phyloP scores from a whole-genome alignment of 1,140 invertebrate genomes.

The Wiebesia pumilae region DNA sequence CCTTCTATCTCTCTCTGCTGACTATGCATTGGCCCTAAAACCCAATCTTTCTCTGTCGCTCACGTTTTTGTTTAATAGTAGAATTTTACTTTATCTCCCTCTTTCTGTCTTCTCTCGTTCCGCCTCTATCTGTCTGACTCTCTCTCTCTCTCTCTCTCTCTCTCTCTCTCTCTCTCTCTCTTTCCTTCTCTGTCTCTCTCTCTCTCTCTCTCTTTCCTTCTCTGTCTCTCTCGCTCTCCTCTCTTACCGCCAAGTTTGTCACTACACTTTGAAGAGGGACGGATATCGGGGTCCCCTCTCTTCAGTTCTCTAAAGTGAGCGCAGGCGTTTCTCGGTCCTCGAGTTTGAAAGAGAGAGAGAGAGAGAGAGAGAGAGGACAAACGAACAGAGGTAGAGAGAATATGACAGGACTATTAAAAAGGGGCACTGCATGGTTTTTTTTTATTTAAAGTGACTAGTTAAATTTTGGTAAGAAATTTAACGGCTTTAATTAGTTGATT shows the following conservation, averaged over 20 bases:
- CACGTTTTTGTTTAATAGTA: background rate
- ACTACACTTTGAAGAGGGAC: constrained; percentile 32
- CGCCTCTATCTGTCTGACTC: no score
- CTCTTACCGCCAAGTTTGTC: constrained; percentile 1
- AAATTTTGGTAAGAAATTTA: constrained; percentile 40
- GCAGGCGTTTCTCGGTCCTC: constrained; percentile 38
- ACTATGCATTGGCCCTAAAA: no score
- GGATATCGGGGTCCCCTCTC: constrained; percentile 43
- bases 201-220: background rate
- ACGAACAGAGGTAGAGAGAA: constrained; percentile 22
- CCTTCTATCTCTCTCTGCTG: background rate
- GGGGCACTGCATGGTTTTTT: constrained; percentile 14
- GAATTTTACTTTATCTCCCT: background rate
- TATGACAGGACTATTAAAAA: constrained; percentile 43
- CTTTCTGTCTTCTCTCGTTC: no score
- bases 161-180: constrained; percentile 10
- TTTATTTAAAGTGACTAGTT: constrained; percentile 27
- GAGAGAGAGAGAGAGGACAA: background rate
- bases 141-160: background rate
- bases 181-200: background rate
- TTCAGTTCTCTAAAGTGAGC: constrained; percentile 28
- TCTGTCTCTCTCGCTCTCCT: background rate
- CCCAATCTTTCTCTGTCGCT: constrained; percentile 8
- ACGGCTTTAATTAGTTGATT: constrained; percentile 18
- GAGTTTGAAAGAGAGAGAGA: background rate